Conservation (phyloP, 2,888 invertebrate species). For the Caenorhabditis wallacei region DNA sequence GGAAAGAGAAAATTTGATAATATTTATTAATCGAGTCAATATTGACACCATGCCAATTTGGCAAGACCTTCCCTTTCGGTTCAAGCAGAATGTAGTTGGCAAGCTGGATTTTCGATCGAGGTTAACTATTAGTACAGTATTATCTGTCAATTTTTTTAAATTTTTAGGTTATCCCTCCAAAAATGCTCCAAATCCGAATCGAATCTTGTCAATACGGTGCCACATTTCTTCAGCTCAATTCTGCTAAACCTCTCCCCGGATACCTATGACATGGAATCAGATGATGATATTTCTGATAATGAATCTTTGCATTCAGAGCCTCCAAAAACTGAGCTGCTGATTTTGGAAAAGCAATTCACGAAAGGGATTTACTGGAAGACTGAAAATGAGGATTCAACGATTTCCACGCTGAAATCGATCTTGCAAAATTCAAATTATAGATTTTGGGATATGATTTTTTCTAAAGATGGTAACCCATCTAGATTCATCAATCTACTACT, state of each 20-base stretch:
- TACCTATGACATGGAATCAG: background rate
- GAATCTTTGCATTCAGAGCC: background rate
- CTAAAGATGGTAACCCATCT: slow-evolving; percentile 1
- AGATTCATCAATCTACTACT: slow-evolving; percentile 1
- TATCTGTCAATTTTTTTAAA: no score
- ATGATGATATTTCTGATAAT: background rate
- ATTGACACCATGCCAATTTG: background rate
- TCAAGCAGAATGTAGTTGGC: slow-evolving; percentile 1
- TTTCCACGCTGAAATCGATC: background rate
- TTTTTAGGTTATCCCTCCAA: background rate
- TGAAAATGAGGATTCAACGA: background rate
- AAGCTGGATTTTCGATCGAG: slow-evolving; percentile 5
- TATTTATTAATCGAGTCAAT: background rate
- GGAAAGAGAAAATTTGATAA: no score
- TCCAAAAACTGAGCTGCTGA: background rate
- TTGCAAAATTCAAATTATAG: background rate
- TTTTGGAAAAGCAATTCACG: background rate
- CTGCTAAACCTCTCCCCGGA: background rate
- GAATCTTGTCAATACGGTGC: background rate
- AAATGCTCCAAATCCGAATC: background rate
- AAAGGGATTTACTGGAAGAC: background rate
- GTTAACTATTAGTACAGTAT: background rate
- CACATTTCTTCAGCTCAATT: background rate
- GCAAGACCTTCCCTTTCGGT: slow-evolving; percentile 8
- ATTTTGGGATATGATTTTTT: slow-evolving; percentile 1